A percentile compares a stretch with the other conserved stretches of the same genome.
phyloP scores from a whole-genome alignment of 1,140 invertebrate species.

The Platyscapa corneri region DNA sequence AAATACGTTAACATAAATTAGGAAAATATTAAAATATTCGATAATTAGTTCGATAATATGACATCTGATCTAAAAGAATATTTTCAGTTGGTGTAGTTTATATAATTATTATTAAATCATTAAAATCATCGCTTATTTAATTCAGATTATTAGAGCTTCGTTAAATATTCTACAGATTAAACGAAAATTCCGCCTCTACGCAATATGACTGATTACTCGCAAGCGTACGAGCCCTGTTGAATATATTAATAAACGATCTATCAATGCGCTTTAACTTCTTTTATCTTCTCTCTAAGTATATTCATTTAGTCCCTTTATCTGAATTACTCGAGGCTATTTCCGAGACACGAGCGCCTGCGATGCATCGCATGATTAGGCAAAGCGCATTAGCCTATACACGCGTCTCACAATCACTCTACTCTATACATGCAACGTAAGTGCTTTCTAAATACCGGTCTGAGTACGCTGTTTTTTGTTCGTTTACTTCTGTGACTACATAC shows the following conservation, averaged over 20 bases:
- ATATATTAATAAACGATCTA: slow-evolving; percentile 20
- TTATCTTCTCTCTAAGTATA: neutral
- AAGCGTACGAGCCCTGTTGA: neutral
- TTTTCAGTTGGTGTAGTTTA: too few relatives aligned
- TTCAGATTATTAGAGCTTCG: neutral
- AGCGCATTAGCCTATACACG: slow-evolving; percentile 33
- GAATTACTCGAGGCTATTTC: slow-evolving; percentile 30
- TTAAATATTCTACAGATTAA: neutral
- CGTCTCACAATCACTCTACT: neutral
- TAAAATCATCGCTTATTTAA: too few relatives aligned
- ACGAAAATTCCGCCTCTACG: too few relatives aligned
- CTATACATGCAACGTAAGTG: slow-evolving; percentile 16
- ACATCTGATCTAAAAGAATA: too few relatives aligned
- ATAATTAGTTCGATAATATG: too few relatives aligned
- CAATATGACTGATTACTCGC: neutral
- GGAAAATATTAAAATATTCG: too few relatives aligned
- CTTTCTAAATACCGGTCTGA: slow-evolving; percentile 46
- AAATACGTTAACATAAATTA: too few relatives aligned
- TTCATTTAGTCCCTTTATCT: slow-evolving; percentile 1
- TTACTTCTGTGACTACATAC: neutral
- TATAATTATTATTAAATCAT: too few relatives aligned
- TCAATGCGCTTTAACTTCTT: neutral
- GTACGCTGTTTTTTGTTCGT: neutral
- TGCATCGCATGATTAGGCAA: slow-evolving; percentile 38
- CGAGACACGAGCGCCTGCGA: slow-evolving; percentile 23